These are phyloP conservation scores for Seriola dumerili DNA, from an alignment of 2,113 vertebrate species.

Conservation along the genomic window DNA sequence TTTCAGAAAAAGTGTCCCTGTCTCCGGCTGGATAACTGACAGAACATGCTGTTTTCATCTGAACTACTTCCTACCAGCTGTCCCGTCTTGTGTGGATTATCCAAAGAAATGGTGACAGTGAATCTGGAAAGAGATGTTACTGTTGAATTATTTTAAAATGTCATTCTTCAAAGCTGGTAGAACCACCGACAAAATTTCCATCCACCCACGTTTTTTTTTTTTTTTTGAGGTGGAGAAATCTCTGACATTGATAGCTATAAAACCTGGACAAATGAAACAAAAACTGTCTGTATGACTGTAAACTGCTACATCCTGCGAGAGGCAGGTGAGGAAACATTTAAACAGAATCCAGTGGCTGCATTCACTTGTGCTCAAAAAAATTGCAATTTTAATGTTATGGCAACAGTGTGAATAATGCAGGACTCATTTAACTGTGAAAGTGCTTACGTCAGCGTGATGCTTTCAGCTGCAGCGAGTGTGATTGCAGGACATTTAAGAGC, in stretches of 20 bases:
- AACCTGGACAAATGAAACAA: constrained; percentile 14
- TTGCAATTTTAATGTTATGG: constrained; percentile 33
- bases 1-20: not conserved
- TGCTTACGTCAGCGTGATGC: not conserved
- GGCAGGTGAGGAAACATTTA: constrained; percentile 14
- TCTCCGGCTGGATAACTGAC: not conserved
- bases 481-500: not conserved
- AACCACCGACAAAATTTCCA: constrained; percentile 11
- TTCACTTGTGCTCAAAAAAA: constrained; percentile 3
- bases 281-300: constrained; percentile 11
- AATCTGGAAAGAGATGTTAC: constrained; percentile 30
- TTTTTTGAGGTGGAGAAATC: constrained; percentile 4
- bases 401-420: constrained; percentile 40
- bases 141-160: constrained; percentile 2
- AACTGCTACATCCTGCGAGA: not conserved
- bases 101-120: constrained; percentile 4
- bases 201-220: not conserved
- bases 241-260: not conserved
- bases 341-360: not conserved
- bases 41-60: not conserved
- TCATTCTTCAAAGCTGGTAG: constrained; percentile 1
- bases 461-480: not conserved
- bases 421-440: constrained; percentile 1
- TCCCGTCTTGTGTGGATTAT: constrained; percentile 18
- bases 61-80: not conserved